Percentiles rank a stretch among this genome's conserved stretches.
Conservation (phyloP, 2,888 invertebrate species). For the Synergus japonicus region DNA sequence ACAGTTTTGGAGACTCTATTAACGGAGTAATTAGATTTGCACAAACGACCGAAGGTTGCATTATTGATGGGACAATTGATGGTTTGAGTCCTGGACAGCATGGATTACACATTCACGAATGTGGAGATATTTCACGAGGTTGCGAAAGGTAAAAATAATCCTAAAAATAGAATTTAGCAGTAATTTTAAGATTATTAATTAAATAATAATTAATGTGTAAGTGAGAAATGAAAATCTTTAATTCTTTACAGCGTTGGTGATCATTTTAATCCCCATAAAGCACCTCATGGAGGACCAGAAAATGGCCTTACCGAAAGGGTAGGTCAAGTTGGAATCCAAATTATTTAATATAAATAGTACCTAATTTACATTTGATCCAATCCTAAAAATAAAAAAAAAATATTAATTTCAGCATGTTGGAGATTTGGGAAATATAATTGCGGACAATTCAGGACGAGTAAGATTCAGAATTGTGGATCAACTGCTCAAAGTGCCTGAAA, state of each 20-base stretch:
- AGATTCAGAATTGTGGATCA: constrained; percentile 82
- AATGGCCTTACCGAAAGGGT: constrained; percentile 76
- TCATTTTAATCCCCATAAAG: constrained; percentile 81
- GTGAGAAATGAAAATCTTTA: neutral
- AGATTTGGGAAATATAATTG: constrained; percentile 83
- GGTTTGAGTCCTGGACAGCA: constrained; percentile 84
- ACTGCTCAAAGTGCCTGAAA: constrained; percentile 83
- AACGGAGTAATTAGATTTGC: constrained; percentile 89
- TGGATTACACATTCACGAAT: constrained; percentile 83
- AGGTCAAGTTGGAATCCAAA: constrained; percentile 51
- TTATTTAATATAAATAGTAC: neutral
- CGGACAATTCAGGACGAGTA: constrained; percentile 82
- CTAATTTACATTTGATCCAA: neutral
- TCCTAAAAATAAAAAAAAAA: constrained; percentile 18
- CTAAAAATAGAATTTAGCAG: neutral
- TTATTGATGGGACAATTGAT: constrained; percentile 92
- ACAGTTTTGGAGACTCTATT: constrained; percentile 77
- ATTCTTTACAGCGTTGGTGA: constrained; percentile 79
- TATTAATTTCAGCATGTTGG: constrained; percentile 79
- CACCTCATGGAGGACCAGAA: constrained; percentile 79
- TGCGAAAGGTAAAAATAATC: constrained; percentile 77
- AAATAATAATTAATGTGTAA: neutral
- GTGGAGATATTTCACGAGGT: constrained; percentile 85
- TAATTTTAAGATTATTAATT: neutral
- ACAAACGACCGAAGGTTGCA: constrained; percentile 81